Evolutionary conservation across 1,140 invertebrate genomes (phyloP), one percentile per base, ranked within the genome.

Genomic region (Delia radicum): DNA sequence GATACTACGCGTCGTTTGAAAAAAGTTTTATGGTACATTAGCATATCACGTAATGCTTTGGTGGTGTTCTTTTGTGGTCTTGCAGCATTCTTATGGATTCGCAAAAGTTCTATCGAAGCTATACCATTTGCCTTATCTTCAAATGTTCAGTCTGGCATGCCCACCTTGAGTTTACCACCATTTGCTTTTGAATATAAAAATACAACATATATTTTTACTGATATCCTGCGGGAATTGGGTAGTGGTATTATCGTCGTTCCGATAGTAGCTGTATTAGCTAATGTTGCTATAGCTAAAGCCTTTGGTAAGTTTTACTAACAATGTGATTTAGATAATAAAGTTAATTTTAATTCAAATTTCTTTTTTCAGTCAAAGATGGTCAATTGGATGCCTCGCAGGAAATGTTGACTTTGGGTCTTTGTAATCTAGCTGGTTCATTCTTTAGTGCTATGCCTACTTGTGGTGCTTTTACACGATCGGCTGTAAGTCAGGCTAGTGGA

Each of bases 281-380:
- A 95, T 80, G 93, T 95, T 73, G 94, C 95, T 21, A 95, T 96
- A 79, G 94, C 94, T 7, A 96, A 96, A 87, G 92, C 93, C 7
- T 96, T 96, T 82, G 89, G 93, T 94, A 85, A 89, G 90, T 89
- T 81, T 78, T 69, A 24, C 2, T 28, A 4, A 24, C 10, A 33
- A 62, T 74, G 24, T 7, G 3, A 8, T 75, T 67, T 67, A 42
- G 13, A 29, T 15, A 13, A 27, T 10, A 29, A 28, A 62, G n/a
- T n/a, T 62, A 62, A 73, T 3, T 42, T 42, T 24, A 7, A 21
- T 18, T 24, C 12, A 46, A 37, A 65, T 63, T 63, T 63, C n/a
- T 73, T 72, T 27, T 27, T 2, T 74, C 37, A 86, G 85, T 85
- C 2, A 83, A 83, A 76, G 90, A 91, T 46, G 88, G 88, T 62